phyloP scores from a whole-genome alignment of 2,113 vertebrate species.

The Trachemys scripta region DNA sequence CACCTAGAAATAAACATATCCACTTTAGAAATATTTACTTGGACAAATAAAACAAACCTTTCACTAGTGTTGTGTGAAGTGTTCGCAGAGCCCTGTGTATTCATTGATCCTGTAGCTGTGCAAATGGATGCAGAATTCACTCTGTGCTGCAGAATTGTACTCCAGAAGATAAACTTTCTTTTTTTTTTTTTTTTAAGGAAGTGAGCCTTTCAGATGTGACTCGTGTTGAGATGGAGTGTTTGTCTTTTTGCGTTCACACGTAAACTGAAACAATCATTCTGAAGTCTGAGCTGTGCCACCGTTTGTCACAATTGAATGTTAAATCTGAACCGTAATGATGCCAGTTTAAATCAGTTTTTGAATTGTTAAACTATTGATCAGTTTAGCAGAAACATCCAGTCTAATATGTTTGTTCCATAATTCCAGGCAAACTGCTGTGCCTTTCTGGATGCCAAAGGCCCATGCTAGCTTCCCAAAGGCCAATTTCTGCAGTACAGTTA shows the following conservation, averaged over 20 bases:
- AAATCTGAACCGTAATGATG: not conserved
- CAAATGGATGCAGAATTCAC: not conserved
- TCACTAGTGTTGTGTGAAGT: constrained; percentile 52
- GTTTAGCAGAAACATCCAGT: not conserved
- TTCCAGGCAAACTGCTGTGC: not conserved
- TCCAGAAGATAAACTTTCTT: not conserved
- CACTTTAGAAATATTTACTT: not conserved
- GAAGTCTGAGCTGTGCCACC: not conserved
- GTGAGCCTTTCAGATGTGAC: not conserved
- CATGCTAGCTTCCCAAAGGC: not conserved
- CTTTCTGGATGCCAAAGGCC: not conserved
- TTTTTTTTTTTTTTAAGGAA: not conserved
- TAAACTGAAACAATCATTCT: not conserved
- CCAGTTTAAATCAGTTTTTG: not conserved
- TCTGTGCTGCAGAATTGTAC: not conserved
- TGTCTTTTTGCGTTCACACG: not conserved
- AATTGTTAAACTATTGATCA: not conserved
- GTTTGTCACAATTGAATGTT: not conserved
- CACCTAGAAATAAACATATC: not conserved
- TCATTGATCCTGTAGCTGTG: not conserved
- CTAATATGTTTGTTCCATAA: not conserved
- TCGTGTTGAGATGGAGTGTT: not conserved
- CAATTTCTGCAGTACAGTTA: not conserved
- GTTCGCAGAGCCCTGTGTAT: not conserved
- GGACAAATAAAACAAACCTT: constrained; percentile 17